Conservation (phyloP, 2,888 invertebrate species). For the Julus scanicus region DNA sequence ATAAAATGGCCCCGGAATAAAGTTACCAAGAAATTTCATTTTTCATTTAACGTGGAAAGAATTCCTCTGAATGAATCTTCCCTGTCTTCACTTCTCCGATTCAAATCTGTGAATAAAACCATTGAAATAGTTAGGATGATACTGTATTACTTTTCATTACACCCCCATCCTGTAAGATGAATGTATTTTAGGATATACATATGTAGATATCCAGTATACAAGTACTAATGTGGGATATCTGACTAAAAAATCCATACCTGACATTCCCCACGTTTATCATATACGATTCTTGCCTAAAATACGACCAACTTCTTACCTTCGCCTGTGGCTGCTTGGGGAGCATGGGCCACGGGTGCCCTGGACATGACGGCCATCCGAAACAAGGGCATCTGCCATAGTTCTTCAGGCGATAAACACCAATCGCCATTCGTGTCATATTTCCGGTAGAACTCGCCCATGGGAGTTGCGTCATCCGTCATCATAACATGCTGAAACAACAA, state of each 20-base stretch:
- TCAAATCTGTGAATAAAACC: constrained; percentile 29
- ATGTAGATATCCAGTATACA: no score
- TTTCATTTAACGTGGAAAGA: constrained; percentile 40
- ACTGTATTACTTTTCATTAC: no score
- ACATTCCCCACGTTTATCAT: not conserved
- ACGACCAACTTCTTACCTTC: not conserved
- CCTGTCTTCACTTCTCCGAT: constrained; percentile 14
- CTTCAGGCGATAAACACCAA: constrained; percentile 56
- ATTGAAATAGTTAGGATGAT: not conserved
- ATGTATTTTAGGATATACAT: no score
- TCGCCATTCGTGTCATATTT: constrained; percentile 53
- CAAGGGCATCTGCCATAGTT: constrained; percentile 53
- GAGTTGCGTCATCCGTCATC: constrained; percentile 22
- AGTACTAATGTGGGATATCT: no score
- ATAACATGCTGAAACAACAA: constrained; percentile 41
- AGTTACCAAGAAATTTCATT: not conserved
- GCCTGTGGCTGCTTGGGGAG: not conserved
- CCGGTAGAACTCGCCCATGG: constrained; percentile 44
- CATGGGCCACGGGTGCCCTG: not conserved
- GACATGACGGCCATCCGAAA: constrained; percentile 51
- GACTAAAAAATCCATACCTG: no score
- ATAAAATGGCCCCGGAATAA: not conserved
- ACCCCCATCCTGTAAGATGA: no score
- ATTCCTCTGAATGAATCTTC: constrained; percentile 46
- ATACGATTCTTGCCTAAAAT: not conserved